phyloP scores from a whole-genome alignment of 2,113 vertebrate genomes.

The Ammospiza nelsoni region DNA sequence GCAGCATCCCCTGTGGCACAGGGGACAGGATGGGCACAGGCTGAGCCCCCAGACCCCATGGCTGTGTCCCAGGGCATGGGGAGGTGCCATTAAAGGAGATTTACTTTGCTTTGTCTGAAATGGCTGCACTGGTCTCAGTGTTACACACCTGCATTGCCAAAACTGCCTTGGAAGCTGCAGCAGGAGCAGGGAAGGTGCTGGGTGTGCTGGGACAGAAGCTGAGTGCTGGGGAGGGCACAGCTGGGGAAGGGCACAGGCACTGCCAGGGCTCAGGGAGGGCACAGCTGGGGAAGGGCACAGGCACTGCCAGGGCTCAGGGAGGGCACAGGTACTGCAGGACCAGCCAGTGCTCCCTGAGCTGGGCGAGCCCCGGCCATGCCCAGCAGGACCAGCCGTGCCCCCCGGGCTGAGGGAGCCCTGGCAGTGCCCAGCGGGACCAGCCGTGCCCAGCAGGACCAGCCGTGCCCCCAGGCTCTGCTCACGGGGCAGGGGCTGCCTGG shows the following conservation, averaged over 20 bases:
- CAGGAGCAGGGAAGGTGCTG: neutral
- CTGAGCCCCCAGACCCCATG: neutral
- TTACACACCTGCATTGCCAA: rapidly evolving
- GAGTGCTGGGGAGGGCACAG: neutral
- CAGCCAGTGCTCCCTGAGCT: neutral
- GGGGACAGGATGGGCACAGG: neutral
- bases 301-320: neutral
- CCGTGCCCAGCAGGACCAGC: no score
- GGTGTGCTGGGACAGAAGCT: no score
- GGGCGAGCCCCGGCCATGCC: no score
- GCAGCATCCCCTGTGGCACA: neutral
- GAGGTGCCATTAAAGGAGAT: neutral
- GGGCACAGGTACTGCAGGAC: neutral
- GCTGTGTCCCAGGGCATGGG: rapidly evolving
- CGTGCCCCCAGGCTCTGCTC: neutral
- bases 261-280: no score
- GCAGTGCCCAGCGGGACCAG: no score
- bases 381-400: no score
- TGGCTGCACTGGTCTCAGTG: neutral
- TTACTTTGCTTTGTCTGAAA: neutral
- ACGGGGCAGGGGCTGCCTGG: rapidly evolving
- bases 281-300: neutral
- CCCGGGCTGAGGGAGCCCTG: no score
- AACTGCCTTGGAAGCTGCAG: neutral
- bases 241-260: neutral